These are phyloP conservation scores for Galeopterus variegatus DNA, from an alignment of 2,113 vertebrate species.

Conservation along the genomic window DNA sequence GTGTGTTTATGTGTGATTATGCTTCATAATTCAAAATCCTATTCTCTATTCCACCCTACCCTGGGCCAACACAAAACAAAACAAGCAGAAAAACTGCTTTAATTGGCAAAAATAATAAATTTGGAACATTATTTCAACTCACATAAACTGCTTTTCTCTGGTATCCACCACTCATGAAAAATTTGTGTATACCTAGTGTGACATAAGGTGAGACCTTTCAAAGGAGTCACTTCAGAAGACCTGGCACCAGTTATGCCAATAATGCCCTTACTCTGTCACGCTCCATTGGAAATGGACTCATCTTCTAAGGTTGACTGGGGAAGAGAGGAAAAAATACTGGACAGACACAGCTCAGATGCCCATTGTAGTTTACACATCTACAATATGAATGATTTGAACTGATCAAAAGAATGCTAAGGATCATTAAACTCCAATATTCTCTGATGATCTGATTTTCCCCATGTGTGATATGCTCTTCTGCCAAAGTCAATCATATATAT, in stretches of 20 bases:
- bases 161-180: background rate
- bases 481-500: background rate
- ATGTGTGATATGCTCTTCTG: background rate
- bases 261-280: background rate
- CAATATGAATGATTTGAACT: background rate
- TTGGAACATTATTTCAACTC: background rate
- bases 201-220: background rate
- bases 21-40: background rate
- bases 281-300: background rate
- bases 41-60: background rate
- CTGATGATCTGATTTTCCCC: background rate
- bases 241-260: background rate
- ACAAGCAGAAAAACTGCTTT: background rate
- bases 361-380: background rate
- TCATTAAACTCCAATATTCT: background rate
- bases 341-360: background rate
- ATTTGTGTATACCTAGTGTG: background rate
- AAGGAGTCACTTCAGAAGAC: background rate
- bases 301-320: background rate
- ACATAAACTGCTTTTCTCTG: background rate
- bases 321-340: background rate
- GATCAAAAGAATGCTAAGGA: background rate
- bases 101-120: background rate
- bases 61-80: conserved; percentile 5
- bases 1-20: background rate